A percentile compares a stretch with the other conserved stretches of the same genome.
Conservation (phyloP, 2,888 invertebrate genomes). For the Pardosa pseudoannulata region DNA sequence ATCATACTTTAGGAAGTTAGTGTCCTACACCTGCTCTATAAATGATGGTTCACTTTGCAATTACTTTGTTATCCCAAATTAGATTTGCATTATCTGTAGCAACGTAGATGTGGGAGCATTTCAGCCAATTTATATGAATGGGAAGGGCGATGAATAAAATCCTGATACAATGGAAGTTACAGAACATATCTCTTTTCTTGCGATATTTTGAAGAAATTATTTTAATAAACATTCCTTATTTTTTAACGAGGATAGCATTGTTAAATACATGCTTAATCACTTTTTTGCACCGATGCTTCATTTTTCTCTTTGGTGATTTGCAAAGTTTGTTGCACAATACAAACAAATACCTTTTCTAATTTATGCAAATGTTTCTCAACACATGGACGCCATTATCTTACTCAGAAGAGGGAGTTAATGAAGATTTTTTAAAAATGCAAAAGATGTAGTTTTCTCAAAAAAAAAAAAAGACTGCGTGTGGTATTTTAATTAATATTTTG, state of each 20-base stretch:
- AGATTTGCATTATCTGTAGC: too few species aligned
- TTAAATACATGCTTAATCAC: background rate
- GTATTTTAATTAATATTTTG: conserved; percentile 19
- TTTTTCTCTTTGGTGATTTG: conserved; percentile 11
- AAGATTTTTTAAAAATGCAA: conserved; percentile 16
- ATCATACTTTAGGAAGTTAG: too few species aligned
- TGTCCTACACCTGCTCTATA: too few species aligned
- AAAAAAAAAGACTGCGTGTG: conserved; percentile 1
- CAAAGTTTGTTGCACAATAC: background rate
- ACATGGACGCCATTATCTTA: background rate
- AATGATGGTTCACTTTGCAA: too few species aligned
- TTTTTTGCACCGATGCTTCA: background rate
- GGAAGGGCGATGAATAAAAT: too few species aligned
- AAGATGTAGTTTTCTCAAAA: background rate
- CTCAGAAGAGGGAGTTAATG: background rate
- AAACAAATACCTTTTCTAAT: background rate
- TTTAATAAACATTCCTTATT: background rate
- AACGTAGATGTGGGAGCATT: too few species aligned
- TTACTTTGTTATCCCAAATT: too few species aligned
- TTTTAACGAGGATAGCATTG: background rate
- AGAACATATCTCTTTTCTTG: background rate
- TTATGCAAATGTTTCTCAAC: background rate
- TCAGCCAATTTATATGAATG: too few species aligned
- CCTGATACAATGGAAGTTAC: too few species aligned
- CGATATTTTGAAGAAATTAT: background rate